Conservation (phyloP, 2,113 vertebrate species). For the Sialia sialis region DNA sequence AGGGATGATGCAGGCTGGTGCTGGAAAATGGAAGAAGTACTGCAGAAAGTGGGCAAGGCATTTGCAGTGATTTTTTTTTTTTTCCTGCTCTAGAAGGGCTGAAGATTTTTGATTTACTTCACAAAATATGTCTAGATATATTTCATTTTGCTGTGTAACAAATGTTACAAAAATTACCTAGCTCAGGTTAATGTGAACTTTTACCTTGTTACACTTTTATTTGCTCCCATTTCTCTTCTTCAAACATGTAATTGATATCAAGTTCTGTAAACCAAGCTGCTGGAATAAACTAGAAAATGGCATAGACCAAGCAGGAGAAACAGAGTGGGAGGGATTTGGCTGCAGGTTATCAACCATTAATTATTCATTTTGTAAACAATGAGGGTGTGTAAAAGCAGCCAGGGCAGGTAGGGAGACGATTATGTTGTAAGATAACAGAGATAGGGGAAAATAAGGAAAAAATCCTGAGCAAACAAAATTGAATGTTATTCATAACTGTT, state of each 20-base stretch:
- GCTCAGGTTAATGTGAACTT: background rate
- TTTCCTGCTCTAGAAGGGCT: background rate
- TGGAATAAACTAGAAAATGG: constrained; percentile 53
- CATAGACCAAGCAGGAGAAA: constrained; percentile 21
- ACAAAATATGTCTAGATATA: background rate
- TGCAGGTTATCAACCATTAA: constrained; percentile 60
- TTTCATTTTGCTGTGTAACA: background rate
- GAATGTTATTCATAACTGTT: constrained; percentile 39
- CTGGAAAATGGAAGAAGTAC: background rate
- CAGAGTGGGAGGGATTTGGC: constrained; percentile 18
- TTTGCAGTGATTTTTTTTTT: background rate
- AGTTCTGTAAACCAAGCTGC: constrained; percentile 45
- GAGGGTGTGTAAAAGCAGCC: constrained; percentile 35
- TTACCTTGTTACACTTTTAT: constrained; percentile 4
- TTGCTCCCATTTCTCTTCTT: constrained; percentile 9
- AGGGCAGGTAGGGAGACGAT: constrained; percentile 19
- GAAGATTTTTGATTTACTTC: background rate
- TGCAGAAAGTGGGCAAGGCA: background rate
- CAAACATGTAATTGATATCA: constrained; percentile 44
- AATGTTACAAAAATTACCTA: background rate
- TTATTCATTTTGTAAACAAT: constrained; percentile 73
- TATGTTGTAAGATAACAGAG: constrained; percentile 59
- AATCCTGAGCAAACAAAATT: constrained; percentile 29
- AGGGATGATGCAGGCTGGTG: background rate
- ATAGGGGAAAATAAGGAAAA: constrained; percentile 58